phyloP scores from a whole-genome alignment of 2,113 vertebrate species.

The Psittacula cyanocephala region DNA sequence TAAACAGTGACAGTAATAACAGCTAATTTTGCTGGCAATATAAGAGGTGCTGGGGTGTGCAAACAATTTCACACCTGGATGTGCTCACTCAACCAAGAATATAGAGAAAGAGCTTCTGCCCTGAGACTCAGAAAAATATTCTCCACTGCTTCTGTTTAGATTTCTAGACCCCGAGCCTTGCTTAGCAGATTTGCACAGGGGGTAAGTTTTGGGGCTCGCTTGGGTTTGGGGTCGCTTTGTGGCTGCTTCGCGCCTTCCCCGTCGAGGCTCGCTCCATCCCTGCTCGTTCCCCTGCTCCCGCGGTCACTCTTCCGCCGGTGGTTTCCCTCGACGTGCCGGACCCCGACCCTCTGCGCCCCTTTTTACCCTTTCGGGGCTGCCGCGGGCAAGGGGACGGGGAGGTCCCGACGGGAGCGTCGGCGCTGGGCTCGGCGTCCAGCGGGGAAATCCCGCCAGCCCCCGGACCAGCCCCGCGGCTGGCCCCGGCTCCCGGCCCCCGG shows the following conservation, averaged over 20 bases:
- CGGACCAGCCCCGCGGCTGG: not conserved
- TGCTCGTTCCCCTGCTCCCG: not conserved
- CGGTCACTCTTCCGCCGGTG: not conserved
- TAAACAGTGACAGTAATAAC: constrained; percentile 99
- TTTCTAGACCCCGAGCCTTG: constrained; percentile 75
- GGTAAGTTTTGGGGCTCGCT: constrained; percentile 79
- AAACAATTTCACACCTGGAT: constrained; percentile 99
- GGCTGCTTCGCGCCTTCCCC: constrained; percentile 13
- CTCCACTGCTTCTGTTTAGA: constrained; percentile 74
- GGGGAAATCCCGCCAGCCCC: not conserved
- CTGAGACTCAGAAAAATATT: constrained; percentile 80
- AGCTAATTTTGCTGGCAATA: constrained; percentile 99
- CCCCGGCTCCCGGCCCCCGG: not conserved
- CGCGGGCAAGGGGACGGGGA: not conserved
- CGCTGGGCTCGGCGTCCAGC: not conserved
- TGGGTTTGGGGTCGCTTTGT: not conserved
- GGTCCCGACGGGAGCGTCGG: not conserved
- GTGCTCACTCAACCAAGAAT: constrained; percentile 97
- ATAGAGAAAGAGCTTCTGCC: constrained; percentile 85
- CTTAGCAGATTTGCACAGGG: constrained; percentile 73
- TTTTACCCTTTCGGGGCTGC: not conserved
- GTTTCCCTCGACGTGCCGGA: not conserved
- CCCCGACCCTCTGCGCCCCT: not conserved
- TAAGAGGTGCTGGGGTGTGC: constrained; percentile 99
- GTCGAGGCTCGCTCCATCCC: not conserved